Conservation (phyloP, 1,140 invertebrate species). For the Geopemphigus sp. region DNA sequence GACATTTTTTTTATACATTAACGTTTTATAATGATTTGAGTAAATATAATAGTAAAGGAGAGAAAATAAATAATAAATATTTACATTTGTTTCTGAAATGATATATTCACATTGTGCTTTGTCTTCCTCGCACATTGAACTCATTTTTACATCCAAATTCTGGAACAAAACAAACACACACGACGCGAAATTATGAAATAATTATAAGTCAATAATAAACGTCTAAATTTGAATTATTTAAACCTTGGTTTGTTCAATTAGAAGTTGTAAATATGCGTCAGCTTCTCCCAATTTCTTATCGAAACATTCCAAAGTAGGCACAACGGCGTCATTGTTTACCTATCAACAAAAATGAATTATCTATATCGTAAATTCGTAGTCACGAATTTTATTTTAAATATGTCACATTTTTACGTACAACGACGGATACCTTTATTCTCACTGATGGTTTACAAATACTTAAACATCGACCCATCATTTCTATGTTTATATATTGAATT, state of each 20-base stretch:
- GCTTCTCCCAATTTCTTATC: slow-evolving; percentile 90
- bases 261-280: slow-evolving; percentile 91
- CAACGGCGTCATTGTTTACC: slow-evolving; percentile 31
- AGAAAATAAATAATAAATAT: slow-evolving; percentile 48
- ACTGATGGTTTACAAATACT: slow-evolving; percentile 30
- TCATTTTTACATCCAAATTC: slow-evolving; percentile 58
- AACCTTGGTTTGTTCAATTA: slow-evolving; percentile 89
- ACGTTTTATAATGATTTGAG: slow-evolving; percentile 63
- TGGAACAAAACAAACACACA: too few species aligned
- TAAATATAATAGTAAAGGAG: slow-evolving; percentile 52
- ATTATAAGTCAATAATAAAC: too few species aligned
- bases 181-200: too few species aligned
- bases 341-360: background rate
- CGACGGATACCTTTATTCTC: slow-evolving; percentile 2
- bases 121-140: slow-evolving; percentile 56
- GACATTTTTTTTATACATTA: too few species aligned
- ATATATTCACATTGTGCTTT: slow-evolving; percentile 57
- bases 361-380: too few species aligned
- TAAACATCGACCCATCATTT: slow-evolving; percentile 35
- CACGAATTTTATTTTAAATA: background rate
- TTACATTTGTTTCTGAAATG: slow-evolving; percentile 51
- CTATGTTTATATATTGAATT: slow-evolving; percentile 9
- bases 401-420: background rate
- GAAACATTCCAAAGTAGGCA: slow-evolving; percentile 73
- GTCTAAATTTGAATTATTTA: slow-evolving; percentile 53